Conservation (phyloP, 2,113 vertebrate species). For the Caracal caracal region DNA sequence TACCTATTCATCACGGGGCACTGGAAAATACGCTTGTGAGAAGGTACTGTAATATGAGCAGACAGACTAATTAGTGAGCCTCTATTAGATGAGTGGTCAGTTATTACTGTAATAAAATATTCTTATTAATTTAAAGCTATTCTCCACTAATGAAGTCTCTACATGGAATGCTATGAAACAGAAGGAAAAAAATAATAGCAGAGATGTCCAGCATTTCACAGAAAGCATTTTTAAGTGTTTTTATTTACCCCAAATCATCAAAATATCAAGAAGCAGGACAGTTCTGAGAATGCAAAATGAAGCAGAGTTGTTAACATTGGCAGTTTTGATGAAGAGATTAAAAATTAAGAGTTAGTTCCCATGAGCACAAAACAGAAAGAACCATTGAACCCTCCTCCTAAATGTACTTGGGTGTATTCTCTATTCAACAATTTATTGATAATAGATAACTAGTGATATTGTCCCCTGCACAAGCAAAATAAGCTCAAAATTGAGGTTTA, state of each 20-base stretch:
- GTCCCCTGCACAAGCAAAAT: not conserved
- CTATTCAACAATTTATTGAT: not conserved
- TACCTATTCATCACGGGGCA: not conserved
- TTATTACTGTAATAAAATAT: not conserved
- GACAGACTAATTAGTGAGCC: not conserved
- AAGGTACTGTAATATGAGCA: not conserved
- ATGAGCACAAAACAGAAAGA: not conserved
- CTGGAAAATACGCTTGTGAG: not conserved
- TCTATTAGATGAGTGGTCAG: not conserved
- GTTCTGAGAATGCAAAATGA: not conserved
- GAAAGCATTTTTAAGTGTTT: not conserved
- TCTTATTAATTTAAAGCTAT: not conserved
- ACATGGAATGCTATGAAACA: not conserved
- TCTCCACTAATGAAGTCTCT: not conserved
- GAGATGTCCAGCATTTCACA: not conserved
- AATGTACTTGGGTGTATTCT: not conserved
- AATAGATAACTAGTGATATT: not conserved
- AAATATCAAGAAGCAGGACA: not conserved
- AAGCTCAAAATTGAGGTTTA: conserved; percentile 23
- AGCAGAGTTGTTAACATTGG: not conserved
- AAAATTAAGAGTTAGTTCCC: conserved; percentile 6
- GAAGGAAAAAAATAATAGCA: not conserved
- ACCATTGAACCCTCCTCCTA: not conserved
- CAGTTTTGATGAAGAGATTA: not conserved
- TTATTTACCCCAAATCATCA: not conserved